Percentiles rank a stretch among this genome's conserved stretches.
Evolutionary conservation across 2,888 invertebrate genomes (phyloP).

Genomic region (Dugesia japonica): DNA sequence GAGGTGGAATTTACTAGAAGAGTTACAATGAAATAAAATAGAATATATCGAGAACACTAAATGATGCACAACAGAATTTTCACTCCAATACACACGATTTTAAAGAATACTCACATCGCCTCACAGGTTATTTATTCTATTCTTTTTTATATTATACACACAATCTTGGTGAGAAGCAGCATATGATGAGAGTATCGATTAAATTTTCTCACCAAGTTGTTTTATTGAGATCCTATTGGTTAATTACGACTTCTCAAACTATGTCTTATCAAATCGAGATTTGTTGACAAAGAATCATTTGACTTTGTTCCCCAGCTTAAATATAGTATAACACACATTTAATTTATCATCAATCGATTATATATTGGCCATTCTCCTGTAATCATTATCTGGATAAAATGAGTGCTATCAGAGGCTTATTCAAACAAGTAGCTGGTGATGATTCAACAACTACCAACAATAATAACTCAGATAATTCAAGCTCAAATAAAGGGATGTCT

Average conservation of each 20-base stretch:
- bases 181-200: background rate
- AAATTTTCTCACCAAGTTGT: background rate
- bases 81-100: no score
- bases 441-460: background rate
- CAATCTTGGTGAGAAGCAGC: no score
- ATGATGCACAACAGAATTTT: no score
- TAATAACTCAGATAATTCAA: background rate
- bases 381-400: background rate
- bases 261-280: conserved; percentile 11
- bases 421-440: conserved; percentile 3
- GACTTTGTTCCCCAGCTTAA: background rate
- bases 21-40: no score
- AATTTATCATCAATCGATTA: conserved; percentile 20
- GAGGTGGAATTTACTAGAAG: no score
- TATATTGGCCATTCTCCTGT: background rate
- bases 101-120: no score
- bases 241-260: background rate
- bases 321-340: background rate
- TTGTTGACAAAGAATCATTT: background rate
- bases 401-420: conserved; percentile 9
- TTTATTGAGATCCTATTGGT: background rate
- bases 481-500: conserved; percentile 5
- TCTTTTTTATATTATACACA: no score
- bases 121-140: no score
- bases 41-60: no score